Conservation (phyloP, 2,113 vertebrate species). For the Apteryx mantelli region DNA sequence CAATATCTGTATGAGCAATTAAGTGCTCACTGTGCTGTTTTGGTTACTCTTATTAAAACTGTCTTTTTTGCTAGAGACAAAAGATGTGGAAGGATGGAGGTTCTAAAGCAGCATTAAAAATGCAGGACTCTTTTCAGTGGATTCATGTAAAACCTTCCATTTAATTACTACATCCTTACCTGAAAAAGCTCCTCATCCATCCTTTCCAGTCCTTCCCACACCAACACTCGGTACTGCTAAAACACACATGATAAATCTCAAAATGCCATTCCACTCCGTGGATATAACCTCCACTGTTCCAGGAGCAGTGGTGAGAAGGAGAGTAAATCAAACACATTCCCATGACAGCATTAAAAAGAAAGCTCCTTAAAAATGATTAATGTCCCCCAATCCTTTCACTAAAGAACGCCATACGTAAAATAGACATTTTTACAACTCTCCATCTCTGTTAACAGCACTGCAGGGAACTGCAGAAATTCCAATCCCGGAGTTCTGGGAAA, state of each 20-base stretch:
- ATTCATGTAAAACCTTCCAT: background rate
- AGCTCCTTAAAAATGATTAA: constrained; percentile 56
- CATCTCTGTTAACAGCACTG: constrained; percentile 44
- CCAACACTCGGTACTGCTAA: background rate
- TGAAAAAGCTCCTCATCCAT: background rate
- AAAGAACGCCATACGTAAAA: constrained; percentile 54
- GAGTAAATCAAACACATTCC: constrained; percentile 60
- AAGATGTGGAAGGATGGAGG: background rate
- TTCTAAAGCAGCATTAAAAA: background rate
- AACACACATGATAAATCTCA: constrained; percentile 12
- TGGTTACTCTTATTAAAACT: background rate
- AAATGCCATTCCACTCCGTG: background rate
- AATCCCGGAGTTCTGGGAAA: background rate
- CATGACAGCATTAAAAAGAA: constrained; percentile 19
- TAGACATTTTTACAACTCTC: constrained; percentile 54
- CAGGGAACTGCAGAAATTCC: constrained; percentile 41
- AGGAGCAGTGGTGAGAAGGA: background rate
- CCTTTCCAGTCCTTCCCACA: background rate
- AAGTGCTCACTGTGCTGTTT: background rate
- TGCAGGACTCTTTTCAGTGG: background rate
- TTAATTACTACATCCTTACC: background rate
- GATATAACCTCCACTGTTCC: background rate
- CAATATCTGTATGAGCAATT: background rate
- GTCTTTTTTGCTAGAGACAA: background rate
- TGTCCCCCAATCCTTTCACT: constrained; percentile 28